These are phyloP conservation scores for Nannospalax galili DNA, from an alignment of 2,113 vertebrate genomes.

Conservation along the genomic window DNA sequence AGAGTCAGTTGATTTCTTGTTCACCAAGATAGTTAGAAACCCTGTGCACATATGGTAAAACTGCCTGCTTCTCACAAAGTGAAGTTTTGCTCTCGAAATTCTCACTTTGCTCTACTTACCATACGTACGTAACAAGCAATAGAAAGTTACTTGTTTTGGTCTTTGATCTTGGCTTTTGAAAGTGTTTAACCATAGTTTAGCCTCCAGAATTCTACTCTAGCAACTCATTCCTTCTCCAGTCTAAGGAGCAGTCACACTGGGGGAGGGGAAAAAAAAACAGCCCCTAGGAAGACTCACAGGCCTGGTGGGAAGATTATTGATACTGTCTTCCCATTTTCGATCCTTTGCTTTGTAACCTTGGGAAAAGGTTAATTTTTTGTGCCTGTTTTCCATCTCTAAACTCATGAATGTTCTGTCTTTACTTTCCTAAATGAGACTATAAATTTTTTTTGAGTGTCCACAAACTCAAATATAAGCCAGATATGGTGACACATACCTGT, in stretches of 20 bases:
- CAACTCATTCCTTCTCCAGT: neutral
- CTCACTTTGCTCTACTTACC: neutral
- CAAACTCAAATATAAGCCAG: neutral
- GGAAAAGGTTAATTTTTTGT: neutral
- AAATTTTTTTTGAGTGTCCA: neutral
- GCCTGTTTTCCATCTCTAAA: neutral
- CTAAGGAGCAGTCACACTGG: neutral
- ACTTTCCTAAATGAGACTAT: neutral
- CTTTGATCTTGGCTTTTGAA: conserved; percentile 1
- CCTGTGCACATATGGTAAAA: neutral
- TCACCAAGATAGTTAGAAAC: conserved; percentile 10
- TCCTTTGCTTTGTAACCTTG: neutral
- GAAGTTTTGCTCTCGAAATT: neutral
- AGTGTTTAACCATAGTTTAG: neutral
- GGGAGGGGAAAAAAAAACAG: neutral
- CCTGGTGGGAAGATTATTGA: neutral
- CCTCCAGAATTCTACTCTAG: neutral
- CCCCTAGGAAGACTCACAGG: neutral
- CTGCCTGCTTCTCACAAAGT: neutral
- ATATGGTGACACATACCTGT: neutral
- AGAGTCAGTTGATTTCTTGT: neutral
- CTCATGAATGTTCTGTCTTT: neutral
- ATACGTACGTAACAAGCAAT: neutral
- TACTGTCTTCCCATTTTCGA: neutral
- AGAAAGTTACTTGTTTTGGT: neutral